phyloP scores from a whole-genome alignment of 2,888 invertebrate genomes.

The Cinara cedri region DNA sequence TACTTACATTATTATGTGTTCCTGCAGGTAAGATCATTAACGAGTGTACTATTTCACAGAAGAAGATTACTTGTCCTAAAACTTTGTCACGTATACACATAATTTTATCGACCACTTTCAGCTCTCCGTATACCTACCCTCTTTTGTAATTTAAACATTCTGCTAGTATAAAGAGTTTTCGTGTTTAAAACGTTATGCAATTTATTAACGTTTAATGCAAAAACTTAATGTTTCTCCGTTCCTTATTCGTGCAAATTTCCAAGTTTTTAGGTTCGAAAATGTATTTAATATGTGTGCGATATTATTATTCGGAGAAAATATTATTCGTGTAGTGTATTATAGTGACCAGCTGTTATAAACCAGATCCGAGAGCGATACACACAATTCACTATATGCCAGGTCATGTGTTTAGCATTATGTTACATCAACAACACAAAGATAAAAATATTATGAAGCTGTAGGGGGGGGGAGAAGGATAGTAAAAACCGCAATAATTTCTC shows the following conservation, averaged over 20 bases:
- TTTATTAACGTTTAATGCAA: background rate
- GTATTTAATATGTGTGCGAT: background rate
- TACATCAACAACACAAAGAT: background rate
- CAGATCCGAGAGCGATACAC: background rate
- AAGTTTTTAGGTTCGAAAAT: background rate
- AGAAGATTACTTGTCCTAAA: constrained; percentile 24
- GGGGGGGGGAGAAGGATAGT: no score
- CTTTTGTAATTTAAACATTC: background rate
- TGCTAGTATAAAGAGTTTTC: background rate
- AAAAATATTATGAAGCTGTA: no score
- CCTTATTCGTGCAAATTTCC: background rate
- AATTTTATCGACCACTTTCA: constrained; percentile 4
- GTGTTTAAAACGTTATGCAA: background rate
- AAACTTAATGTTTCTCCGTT: background rate
- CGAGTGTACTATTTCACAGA: constrained; percentile 20
- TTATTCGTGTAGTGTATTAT: background rate
- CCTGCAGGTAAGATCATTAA: constrained; percentile 40
- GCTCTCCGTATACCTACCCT: background rate
- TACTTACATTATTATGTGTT: constrained; percentile 6
- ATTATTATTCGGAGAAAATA: background rate
- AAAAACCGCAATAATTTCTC: constrained; percentile 23
- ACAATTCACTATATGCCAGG: constrained; percentile 5
- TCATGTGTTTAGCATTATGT: constrained; percentile 5
- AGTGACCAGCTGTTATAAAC: no score
- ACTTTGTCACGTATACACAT: constrained; percentile 8